phyloP scores from a whole-genome alignment of 2,113 vertebrate genomes.

The Hippoglossus stenolepis region DNA sequence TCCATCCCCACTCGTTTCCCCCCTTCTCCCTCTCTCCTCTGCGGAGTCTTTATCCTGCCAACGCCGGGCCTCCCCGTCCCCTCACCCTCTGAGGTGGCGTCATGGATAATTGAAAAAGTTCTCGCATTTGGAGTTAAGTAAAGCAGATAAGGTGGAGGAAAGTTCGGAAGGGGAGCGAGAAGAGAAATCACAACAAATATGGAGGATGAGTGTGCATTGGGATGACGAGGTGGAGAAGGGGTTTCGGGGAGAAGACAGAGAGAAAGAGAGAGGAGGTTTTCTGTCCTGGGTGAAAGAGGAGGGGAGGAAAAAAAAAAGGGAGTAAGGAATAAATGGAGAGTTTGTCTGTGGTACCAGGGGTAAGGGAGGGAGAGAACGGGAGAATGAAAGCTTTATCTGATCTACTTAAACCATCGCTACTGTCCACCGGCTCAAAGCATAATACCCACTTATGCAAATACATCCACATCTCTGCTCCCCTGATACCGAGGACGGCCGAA shows the following conservation, averaged over 20 bases:
- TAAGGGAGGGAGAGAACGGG: not conserved
- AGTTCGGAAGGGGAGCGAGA: slow-evolving; percentile 23
- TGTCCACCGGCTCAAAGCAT: slow-evolving; percentile 66
- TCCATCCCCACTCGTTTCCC: not conserved
- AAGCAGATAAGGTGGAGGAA: slow-evolving; percentile 62
- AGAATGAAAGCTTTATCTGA: slow-evolving; percentile 63
- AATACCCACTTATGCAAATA: slow-evolving; percentile 79
- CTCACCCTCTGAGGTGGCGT: slow-evolving; percentile 64
- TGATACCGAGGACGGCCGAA: slow-evolving; percentile 42
- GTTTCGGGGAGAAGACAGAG: slow-evolving; percentile 25
- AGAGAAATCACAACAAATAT: slow-evolving; percentile 52
- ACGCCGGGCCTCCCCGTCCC: slow-evolving; percentile 57
- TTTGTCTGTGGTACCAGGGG: slow-evolving; percentile 45
- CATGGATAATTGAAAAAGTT: slow-evolving; percentile 77
- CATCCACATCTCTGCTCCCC: slow-evolving; percentile 56
- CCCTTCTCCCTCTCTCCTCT: slow-evolving; percentile 48
- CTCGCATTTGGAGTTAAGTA: slow-evolving; percentile 63
- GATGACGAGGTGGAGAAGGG: slow-evolving; percentile 15
- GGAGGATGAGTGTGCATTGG: slow-evolving; percentile 42
- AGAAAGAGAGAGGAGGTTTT: slow-evolving; percentile 15
- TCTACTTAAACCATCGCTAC: slow-evolving; percentile 68
- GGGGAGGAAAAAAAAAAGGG: not conserved
- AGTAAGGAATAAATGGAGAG: slow-evolving; percentile 45
- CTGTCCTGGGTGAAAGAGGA: slow-evolving; percentile 14
- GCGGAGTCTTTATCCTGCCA: slow-evolving; percentile 74